Percentiles rank a stretch among this genome's conserved stretches.
These are phyloP conservation scores for Lasioglossum baleicum DNA, from an alignment of 1,140 invertebrate species.

Conservation along the genomic window DNA sequence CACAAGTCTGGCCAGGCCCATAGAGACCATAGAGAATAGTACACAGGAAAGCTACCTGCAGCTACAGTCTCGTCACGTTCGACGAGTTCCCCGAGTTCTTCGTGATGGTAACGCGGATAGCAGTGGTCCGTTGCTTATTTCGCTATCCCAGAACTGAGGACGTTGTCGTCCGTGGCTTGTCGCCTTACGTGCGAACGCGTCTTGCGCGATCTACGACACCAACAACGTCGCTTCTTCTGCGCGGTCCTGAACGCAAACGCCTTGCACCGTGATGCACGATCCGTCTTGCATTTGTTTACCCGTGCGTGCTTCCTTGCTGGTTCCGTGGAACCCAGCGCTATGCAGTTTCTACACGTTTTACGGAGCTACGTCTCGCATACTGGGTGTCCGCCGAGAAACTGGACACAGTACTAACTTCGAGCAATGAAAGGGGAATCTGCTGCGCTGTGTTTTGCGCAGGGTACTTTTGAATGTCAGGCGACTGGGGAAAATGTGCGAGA, in stretches of 20 bases:
- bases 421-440: too few species aligned
- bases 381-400: too few species aligned
- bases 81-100: slow-evolving; percentile 29
- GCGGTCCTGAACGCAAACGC: neutral
- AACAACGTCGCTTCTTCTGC: neutral
- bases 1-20: neutral
- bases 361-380: neutral
- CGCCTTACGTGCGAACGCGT: slow-evolving; percentile 6
- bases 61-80: slow-evolving; percentile 50
- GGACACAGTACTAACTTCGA: neutral
- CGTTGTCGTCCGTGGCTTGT: neutral
- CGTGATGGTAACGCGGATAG: slow-evolving; percentile 29
- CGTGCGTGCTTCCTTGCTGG: neutral
- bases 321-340: neutral
- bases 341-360: neutral
- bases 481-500: too few species aligned
- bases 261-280: slow-evolving; percentile 28
- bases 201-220: neutral
- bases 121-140: slow-evolving; percentile 19
- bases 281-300: slow-evolving; percentile 21
- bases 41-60: slow-evolving; percentile 9
- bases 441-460: too few species aligned
- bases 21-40: neutral
- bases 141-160: neutral
- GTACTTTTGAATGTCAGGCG: too few species aligned